Percentiles rank a stretch among this genome's conserved stretches.
Conservation (phyloP, 1,140 invertebrate species). For the Pemphigus obesinymphae region DNA sequence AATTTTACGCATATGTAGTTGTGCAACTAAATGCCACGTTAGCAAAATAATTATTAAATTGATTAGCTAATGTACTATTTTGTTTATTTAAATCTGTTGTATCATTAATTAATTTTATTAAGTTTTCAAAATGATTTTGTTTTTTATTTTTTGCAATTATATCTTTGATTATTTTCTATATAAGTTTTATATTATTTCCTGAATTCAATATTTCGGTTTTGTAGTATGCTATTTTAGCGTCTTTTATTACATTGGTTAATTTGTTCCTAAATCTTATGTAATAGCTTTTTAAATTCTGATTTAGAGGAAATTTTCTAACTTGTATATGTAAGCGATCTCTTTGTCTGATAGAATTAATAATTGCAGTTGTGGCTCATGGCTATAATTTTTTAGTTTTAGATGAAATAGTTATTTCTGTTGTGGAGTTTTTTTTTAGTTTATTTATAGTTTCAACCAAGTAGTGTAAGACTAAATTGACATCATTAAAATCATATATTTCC, state of each 20-base stretch:
- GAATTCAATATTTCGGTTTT: no score
- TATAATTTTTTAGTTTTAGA: conserved; percentile 2
- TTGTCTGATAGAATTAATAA: not conserved
- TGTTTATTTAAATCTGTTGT: no score
- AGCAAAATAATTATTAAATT: no score
- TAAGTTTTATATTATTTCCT: no score
- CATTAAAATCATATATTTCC: not conserved
- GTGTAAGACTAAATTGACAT: not conserved
- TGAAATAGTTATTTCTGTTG: not conserved
- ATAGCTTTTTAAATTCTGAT: not conserved
- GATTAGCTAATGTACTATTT: no score
- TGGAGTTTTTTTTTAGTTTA: not conserved
- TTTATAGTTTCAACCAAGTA: not conserved
- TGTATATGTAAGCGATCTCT: not conserved
- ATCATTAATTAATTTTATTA: no score
- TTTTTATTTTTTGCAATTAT: no score
- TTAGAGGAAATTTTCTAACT: not conserved
- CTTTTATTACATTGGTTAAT: not conserved
- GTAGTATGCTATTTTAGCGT: not conserved
- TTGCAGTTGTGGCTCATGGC: not conserved
- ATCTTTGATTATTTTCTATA: no score
- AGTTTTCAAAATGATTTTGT: no score
- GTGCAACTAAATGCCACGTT: no score
- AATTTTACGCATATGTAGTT: no score
- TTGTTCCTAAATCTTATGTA: not conserved